Base-by-base conservation (phyloP, 2,797 vertebrate genomes). In the Cyclopterus lumpus region DNA sequence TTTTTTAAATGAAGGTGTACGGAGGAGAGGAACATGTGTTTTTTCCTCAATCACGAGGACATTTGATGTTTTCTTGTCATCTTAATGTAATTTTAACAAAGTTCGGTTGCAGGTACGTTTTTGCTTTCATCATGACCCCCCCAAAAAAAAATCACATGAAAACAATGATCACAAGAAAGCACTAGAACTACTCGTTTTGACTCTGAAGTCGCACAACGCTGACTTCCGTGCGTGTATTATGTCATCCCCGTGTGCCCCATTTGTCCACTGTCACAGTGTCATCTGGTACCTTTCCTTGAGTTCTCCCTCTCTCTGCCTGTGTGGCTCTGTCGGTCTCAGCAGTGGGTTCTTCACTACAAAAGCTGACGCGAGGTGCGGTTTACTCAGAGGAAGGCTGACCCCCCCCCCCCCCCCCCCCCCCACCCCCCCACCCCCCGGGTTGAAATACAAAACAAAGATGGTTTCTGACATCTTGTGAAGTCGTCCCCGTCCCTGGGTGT, bases 401-500 rank as follows among this genome's bases (percentile, higher is more conserved):
- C 94, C 89, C n/a, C n/a, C n/a, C n/a, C n/a, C n/a, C n/a, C n/a
- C n/a, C n/a, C n/a, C n/a, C n/a, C n/a, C n/a, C n/a, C n/a, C n/a
- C n/a, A n/a, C n/a, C n/a, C n/a, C n/a, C n/a, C n/a, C n/a, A n/a
- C n/a, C n/a, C n/a, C n/a, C n/a, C n/a, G n/a, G 85, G 89, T 91
- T n/a, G n/a, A 94, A 95, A 95, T 94, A 95, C 86, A 93, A 95
- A 87, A 94, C 91, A 89, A 92, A 95, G 95, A 96, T 95, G 94
- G 93, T 95, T 96, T 92, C 85, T 97, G 96, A 97, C 97, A 95
- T 96, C 93, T 95, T 94, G 94, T 96, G 96, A 96, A 95, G 94
- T 94, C 93, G 95, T 95, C 92, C 95, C 92, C 90, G 83, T 96
- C 94, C 92, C 93, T 85, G 81, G 89, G 83, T 87, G 30, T 94